phyloP scores from a whole-genome alignment of 2,797 vertebrate genomes.

The Mustela erminea region DNA sequence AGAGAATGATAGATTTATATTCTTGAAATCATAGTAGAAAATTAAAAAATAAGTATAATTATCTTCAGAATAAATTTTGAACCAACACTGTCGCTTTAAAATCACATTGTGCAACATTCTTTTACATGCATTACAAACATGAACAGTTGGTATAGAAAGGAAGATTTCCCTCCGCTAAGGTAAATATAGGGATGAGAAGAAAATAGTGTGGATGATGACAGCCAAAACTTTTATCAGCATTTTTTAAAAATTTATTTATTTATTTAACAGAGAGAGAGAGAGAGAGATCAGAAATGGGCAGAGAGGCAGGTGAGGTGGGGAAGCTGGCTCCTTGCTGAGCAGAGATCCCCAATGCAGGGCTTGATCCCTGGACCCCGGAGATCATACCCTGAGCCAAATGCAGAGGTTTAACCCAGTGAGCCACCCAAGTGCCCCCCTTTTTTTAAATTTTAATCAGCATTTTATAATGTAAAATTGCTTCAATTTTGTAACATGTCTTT shows the following conservation, averaged over 20 bases:
- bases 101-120: background rate
- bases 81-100: background rate
- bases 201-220: background rate
- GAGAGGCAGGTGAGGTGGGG: no score
- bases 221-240: background rate
- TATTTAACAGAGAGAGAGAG: no score
- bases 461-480: slow-evolving; percentile 56
- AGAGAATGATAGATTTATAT: background rate
- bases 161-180: background rate
- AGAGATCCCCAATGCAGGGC: no score
- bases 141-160: background rate
- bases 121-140: background rate
- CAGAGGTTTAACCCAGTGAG: no score
- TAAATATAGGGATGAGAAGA: background rate
- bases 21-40: background rate
- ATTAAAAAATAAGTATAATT: background rate
- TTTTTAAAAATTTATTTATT: no score
- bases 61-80: background rate
- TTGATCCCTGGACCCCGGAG: no score
- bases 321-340: no score
- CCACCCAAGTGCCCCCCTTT: no score
- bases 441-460: background rate
- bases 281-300: no score
- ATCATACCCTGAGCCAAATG: no score
- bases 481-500: slow-evolving; percentile 37